Percentiles rank a stretch among this genome's conserved stretches.
These are phyloP conservation scores for Stenolophus ochropezus DNA, from an alignment of 2,888 invertebrate species.

Conservation along the genomic window DNA sequence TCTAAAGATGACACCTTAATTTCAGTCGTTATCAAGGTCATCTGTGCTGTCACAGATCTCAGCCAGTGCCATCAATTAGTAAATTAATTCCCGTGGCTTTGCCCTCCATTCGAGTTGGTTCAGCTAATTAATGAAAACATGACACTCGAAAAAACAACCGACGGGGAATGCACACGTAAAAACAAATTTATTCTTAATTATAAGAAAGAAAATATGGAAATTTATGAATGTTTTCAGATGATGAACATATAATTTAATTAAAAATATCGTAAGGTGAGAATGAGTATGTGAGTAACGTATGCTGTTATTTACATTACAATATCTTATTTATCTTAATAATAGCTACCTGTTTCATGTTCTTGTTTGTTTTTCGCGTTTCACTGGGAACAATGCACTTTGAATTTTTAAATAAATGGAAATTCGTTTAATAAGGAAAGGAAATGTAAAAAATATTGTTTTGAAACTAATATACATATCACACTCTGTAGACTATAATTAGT, in stretches of 20 bases:
- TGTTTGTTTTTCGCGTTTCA: conserved; percentile 11
- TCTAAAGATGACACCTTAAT: conserved; percentile 12
- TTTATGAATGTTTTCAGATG: neutral
- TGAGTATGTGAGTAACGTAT: neutral
- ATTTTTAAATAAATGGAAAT: conserved; percentile 9
- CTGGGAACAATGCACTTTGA: conserved; percentile 3
- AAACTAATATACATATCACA: conserved; percentile 16
- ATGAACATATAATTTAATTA: conserved; percentile 34
- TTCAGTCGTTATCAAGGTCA: conserved; percentile 3
- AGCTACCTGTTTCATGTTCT: conserved; percentile 1
- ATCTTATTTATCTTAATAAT: conserved; percentile 37
- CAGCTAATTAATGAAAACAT: conserved; percentile 25
- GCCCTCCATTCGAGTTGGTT: neutral
- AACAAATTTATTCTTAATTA: conserved; percentile 34
- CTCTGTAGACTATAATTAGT: neutral
- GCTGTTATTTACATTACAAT: conserved; percentile 24
- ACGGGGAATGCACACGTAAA: neutral
- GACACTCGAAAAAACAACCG: conserved; percentile 29
- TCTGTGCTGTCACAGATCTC: conserved; percentile 15
- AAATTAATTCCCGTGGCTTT: conserved; percentile 9
- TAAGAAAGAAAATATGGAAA: conserved; percentile 19
- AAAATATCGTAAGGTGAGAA: conserved; percentile 25
- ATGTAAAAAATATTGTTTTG: neutral
- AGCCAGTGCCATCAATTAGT: conserved; percentile 20
- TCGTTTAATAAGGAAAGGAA: conserved; percentile 1